A percentile compares a stretch with the other conserved stretches of the same genome.
Evolutionary conservation across 2,113 vertebrate species (phyloP).

Genomic region (Pogonocichla stellata): DNA sequence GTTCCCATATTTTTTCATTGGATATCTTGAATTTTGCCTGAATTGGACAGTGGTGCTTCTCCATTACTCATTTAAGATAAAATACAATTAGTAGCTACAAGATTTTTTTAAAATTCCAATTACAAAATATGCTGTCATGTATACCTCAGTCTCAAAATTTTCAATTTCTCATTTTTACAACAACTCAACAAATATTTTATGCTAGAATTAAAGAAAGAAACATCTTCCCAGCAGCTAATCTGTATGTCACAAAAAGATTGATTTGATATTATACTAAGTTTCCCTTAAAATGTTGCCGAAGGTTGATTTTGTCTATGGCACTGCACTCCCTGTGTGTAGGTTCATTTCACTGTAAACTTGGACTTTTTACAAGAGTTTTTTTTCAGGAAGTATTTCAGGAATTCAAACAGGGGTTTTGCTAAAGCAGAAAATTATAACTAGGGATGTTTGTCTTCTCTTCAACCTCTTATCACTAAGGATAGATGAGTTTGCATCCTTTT

Average conservation of each 20-base stretch:
- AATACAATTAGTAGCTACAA: background rate
- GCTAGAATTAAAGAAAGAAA: background rate
- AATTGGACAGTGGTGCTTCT: background rate
- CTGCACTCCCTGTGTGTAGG: background rate
- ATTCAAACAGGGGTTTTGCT: background rate
- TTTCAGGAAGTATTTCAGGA: slow-evolving; percentile 21
- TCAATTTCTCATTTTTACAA: background rate
- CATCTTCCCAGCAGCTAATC: background rate
- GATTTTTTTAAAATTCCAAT: background rate
- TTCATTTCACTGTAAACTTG: background rate
- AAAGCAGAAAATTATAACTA: background rate
- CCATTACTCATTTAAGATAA: background rate
- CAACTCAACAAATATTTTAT: background rate
- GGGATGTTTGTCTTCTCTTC: background rate
- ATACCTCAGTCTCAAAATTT: background rate
- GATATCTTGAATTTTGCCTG: background rate
- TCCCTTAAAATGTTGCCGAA: background rate
- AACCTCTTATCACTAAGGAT: background rate
- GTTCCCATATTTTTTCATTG: background rate
- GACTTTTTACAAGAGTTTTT: background rate
- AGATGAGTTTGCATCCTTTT: background rate
- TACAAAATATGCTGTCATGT: background rate
- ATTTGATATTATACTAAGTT: background rate
- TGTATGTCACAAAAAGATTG: background rate
- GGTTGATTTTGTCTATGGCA: background rate